phyloP scores from a whole-genome alignment of 2,113 vertebrate genomes.

The Castor canadensis region DNA sequence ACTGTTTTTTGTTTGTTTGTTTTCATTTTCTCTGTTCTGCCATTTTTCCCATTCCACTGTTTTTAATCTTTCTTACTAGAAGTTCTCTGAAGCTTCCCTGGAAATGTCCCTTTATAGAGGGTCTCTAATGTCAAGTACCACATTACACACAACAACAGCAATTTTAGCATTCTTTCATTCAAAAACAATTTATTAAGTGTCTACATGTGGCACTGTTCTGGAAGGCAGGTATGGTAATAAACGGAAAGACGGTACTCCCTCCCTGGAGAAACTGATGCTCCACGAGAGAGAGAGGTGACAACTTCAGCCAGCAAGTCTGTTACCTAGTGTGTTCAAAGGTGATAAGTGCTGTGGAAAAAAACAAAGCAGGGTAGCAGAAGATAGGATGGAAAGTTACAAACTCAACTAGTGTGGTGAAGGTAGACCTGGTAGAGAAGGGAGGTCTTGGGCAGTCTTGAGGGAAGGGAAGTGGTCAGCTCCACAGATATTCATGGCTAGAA shows the following conservation, averaged over 20 bases:
- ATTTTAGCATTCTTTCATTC: neutral
- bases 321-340: neutral
- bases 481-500: neutral
- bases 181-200: neutral
- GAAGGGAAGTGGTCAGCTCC: neutral
- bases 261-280: neutral
- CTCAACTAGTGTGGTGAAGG: neutral
- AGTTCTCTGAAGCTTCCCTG: neutral
- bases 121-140: neutral
- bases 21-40: neutral
- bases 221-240: neutral
- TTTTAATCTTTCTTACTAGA: slow-evolving; percentile 24
- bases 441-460: neutral
- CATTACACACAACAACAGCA: neutral
- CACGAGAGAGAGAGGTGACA: neutral
- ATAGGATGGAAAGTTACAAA: neutral
- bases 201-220: neutral
- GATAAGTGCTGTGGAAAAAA: neutral
- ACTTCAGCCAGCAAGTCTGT: neutral
- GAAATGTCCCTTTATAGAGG: neutral
- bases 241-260: neutral
- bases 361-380: neutral
- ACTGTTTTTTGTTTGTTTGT: too few species aligned
- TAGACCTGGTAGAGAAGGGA: neutral
- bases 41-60: neutral